phyloP scores from a whole-genome alignment of 2,888 invertebrate species.

The Smittia aterrima region DNA sequence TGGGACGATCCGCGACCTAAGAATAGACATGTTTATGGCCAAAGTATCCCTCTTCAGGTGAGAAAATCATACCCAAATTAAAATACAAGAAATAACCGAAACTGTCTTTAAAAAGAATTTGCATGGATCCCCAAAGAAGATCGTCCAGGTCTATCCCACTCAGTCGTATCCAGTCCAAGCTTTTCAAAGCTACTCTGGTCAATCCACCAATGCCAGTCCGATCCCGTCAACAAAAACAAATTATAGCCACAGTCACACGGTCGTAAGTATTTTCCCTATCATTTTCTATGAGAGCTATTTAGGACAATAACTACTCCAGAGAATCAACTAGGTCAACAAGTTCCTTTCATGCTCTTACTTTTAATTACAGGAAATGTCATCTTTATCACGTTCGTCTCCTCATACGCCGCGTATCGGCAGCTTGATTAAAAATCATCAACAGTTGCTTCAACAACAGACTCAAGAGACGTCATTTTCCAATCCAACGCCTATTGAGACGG shows the following conservation, averaged over 20 bases:
- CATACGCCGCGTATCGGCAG: constrained; percentile 49
- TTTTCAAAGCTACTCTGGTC: constrained; percentile 56
- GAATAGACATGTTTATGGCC: constrained; percentile 57
- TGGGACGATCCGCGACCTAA: constrained; percentile 73
- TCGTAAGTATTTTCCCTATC: too few relatives aligned
- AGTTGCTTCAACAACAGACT: constrained; percentile 47
- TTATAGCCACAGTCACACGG: constrained; percentile 9
- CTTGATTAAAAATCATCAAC: constrained; percentile 46
- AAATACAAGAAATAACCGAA: constrained; percentile 42
- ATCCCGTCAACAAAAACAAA: constrained; percentile 44
- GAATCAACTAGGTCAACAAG: background rate
- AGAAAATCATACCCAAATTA: too few relatives aligned
- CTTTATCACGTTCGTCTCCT: constrained; percentile 47
- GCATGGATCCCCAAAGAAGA: constrained; percentile 65
- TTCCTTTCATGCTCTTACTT: constrained; percentile 15
- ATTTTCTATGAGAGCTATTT: background rate
- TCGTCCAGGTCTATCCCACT: constrained; percentile 65
- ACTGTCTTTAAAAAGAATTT: constrained; percentile 52
- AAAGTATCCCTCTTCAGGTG: constrained; percentile 64
- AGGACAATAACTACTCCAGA: background rate
- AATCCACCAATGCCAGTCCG: constrained; percentile 53
- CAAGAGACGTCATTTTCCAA: constrained; percentile 62
- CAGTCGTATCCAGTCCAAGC: constrained; percentile 54
- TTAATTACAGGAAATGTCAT: constrained; percentile 52
- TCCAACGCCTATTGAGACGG: constrained; percentile 62